These are phyloP conservation scores for Drosophila percnosoma DNA, from an alignment of 2,888 invertebrate genomes.

Conservation along the genomic window DNA sequence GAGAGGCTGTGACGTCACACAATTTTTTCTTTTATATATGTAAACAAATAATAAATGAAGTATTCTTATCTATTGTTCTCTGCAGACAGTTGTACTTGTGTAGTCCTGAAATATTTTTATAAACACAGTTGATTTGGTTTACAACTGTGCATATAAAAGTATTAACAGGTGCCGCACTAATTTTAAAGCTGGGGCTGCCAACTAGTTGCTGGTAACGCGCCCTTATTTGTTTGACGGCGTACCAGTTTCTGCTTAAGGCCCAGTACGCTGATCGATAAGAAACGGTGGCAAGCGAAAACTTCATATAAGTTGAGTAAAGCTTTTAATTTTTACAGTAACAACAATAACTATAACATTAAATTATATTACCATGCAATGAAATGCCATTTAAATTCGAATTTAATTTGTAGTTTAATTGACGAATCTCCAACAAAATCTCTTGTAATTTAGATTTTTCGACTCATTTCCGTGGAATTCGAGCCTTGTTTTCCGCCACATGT, in stretches of 20 bases:
- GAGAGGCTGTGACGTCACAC: slow-evolving; percentile 26
- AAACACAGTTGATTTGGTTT: background rate
- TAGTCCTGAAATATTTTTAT: no score
- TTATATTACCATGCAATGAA: background rate
- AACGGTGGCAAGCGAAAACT: background rate
- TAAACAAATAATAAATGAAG: background rate
- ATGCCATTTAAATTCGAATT: background rate
- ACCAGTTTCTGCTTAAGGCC: background rate
- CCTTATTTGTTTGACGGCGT: background rate
- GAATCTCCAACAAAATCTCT: background rate
- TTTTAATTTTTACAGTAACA: background rate
- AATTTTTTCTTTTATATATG: background rate
- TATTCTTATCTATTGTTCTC: background rate
- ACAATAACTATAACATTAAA: background rate
- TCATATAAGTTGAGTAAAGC: background rate
- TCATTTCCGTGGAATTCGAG: background rate
- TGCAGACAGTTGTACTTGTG: background rate
- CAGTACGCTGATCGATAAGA: background rate
- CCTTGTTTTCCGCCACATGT: background rate
- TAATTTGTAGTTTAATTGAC: background rate
- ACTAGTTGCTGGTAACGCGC: slow-evolving; percentile 2
- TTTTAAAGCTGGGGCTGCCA: slow-evolving; percentile 9
- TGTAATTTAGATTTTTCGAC: background rate
- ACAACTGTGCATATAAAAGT: background rate
- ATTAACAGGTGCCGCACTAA: background rate